Evolutionary conservation across 2,113 vertebrate genomes (phyloP), one percentile per base, ranked within the genome.

Genomic region (Arothron firmamentum): DNA sequence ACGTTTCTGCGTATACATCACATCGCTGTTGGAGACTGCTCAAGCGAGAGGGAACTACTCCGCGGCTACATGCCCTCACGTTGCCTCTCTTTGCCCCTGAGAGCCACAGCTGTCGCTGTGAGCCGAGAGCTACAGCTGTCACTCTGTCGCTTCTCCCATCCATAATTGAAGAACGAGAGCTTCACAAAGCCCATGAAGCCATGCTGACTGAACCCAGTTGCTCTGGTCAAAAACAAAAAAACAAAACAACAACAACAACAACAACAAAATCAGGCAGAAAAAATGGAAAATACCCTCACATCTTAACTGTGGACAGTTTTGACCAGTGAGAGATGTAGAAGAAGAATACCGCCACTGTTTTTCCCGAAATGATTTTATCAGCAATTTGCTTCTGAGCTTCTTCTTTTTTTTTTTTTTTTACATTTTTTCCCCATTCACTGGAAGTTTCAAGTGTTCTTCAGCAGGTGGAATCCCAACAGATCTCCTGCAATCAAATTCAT

Each of bases 71-170:
- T 8, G 54, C 64, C 31, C 56, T 65, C 52, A 11, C 64, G 62
- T 45, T 38, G 16, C 25, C 56, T 51, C 28, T 38, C 47, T 53
- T 62, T 50, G 49, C 82, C 82, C 82, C 75, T 63, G 83, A 86
- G 82, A 87, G 79, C 83, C 81, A 81, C 83, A 87, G 85, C 87
- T 87, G 87, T 87, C 87, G 85, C 77, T 77, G 79, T 85, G 21
- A 23, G 21, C 75, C 61, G 83, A 86, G 82, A 86, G 79, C 83
- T 81, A 81, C 83, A 87, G 85, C 87, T 87, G 87, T 87, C 87
- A 86, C 77, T 77, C 77, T 85, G 84, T 86, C 87, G 86, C 85
- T 85, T 83, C 84, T 54, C 80, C 80, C 80, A 83, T 87, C 83
- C 72, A 87, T 85, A 88, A 85, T 88, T 83, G 83, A 85, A 79